Base-by-base conservation (phyloP, 1,140 invertebrate genomes). In the Himalopsyche phryganea region DNA sequence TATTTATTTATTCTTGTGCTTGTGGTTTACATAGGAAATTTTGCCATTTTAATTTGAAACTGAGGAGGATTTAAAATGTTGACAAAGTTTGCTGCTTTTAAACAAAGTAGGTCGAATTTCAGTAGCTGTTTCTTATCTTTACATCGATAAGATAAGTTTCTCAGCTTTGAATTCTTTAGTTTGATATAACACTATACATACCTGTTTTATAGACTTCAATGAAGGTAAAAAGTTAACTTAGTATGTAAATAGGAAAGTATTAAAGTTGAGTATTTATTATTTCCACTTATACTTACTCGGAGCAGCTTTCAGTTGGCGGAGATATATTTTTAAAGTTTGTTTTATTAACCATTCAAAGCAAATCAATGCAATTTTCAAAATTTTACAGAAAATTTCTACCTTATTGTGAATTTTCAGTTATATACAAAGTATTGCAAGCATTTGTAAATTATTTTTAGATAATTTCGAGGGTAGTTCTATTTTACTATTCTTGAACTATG, bases 391-490 rank as follows among this genome's bases (percentile, higher is more conserved):
- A 41, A 41, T 14, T 41, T 41, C 17, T 13, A 14, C 13, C 13
- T 11, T 11, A 17, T 4, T 41, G n/a, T 41, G 17, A 41, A 28
- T 28, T 28, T 28, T 28, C 9, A 45, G 36, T 56, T 58, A 23
- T 50, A 56, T 35, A 17, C 15, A 56, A 58, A 46, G 18, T 46
- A 46, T 46, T 23, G 44, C n/a, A 46, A 58, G 55, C 55, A 58
- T 58, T 58, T 58, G 55, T 58, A 58, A 58, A 58, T 50, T 58
- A 58, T 58, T 44, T 58, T 58, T 58, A 58, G 45, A 58, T 58
- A 56, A 56, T 45, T 35, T 41, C 55, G 50, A 45, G 47, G 44
- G 19, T 7, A 47, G 14, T 28, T 44, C 47, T 18, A 35, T 35
- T 53, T 33, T 44, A 32, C 33, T 55, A 46, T 61, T 63, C 60